phyloP scores from a whole-genome alignment of 2,113 vertebrate genomes.

The Cheirogaleus medius region DNA sequence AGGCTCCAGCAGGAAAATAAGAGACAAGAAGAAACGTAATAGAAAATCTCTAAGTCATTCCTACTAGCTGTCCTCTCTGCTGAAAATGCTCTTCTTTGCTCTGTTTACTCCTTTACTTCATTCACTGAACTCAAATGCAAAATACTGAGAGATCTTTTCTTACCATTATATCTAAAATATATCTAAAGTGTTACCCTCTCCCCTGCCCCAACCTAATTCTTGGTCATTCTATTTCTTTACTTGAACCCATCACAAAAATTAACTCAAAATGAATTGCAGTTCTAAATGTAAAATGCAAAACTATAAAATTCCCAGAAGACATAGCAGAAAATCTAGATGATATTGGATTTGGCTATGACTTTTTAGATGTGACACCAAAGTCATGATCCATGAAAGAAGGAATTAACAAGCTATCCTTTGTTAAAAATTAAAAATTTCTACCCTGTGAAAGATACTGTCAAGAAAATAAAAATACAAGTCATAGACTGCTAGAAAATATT shows the following conservation, averaged over 20 bases:
- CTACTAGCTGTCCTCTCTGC: neutral
- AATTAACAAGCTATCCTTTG: neutral
- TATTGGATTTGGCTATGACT: neutral
- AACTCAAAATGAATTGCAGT: neutral
- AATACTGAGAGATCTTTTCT: neutral
- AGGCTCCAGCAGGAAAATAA: neutral
- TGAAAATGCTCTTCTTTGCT: neutral
- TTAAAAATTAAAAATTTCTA: neutral
- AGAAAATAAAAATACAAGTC: neutral
- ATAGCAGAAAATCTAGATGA: neutral
- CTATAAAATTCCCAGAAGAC: neutral
- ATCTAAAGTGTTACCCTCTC: neutral
- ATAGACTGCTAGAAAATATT: neutral
- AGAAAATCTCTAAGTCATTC: neutral
- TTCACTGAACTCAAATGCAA: neutral
- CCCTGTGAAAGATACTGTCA: neutral
- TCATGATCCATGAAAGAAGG: neutral
- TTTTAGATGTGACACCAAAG: neutral
- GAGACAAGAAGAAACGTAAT: neutral
- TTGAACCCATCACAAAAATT: neutral
- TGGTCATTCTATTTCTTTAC: neutral
- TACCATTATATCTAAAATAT: neutral
- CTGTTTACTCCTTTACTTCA: neutral
- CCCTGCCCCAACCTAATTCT: no score
- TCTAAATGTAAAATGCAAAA: neutral